Percentiles rank a stretch among this genome's conserved stretches.
These are phyloP conservation scores for Torymus tubicola DNA, from an alignment of 2,888 invertebrate species.

Conservation along the genomic window DNA sequence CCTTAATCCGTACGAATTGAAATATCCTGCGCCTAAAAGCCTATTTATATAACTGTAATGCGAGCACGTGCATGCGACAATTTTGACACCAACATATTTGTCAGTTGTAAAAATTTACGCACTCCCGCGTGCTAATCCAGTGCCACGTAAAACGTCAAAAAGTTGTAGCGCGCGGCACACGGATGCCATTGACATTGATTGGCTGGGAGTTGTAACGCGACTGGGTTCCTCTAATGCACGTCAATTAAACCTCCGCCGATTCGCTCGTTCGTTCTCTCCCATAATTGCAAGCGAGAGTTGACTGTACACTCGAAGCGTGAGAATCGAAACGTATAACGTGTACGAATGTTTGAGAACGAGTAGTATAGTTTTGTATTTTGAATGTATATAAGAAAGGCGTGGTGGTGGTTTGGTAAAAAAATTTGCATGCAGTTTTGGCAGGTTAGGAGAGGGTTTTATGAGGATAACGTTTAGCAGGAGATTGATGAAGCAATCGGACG, in stretches of 20 bases:
- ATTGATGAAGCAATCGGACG: neutral
- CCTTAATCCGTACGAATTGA: constrained; percentile 13
- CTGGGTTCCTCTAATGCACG: neutral
- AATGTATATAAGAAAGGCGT: constrained; percentile 5
- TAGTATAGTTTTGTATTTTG: neutral
- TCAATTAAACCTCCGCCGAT: constrained; percentile 7
- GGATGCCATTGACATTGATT: constrained; percentile 41
- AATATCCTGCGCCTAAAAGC: constrained; percentile 8
- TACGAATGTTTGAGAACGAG: neutral
- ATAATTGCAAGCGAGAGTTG: constrained; percentile 1
- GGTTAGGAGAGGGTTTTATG: neutral
- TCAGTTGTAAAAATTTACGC: neutral
- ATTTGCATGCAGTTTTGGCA: neutral
- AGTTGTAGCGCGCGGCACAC: no score
- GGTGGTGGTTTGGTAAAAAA: neutral
- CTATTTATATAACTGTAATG: neutral
- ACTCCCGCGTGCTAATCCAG: neutral
- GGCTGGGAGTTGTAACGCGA: neutral
- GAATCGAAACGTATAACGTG: constrained; percentile 6
- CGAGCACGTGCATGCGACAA: constrained; percentile 1
- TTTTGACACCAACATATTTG: constrained; percentile 22
- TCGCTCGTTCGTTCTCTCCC: neutral
- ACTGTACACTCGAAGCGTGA: constrained; percentile 19
- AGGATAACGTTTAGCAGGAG: neutral
- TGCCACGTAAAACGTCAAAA: constrained; percentile 1